Evolutionary conservation across 2,888 invertebrate genomes (phyloP), one percentile per base, ranked within the genome.

Genomic region (Danaus chrysippus): DNA sequence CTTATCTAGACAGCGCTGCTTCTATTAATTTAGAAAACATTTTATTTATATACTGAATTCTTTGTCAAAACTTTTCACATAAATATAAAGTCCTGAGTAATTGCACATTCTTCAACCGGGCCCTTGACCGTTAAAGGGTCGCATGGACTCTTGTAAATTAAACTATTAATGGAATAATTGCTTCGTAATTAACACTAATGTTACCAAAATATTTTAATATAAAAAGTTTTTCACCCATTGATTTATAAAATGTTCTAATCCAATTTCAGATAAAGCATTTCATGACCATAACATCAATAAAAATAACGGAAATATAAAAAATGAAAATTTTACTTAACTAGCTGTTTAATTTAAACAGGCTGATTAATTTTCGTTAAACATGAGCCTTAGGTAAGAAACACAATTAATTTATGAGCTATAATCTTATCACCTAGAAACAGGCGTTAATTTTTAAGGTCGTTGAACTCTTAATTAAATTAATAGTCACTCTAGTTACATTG

Each of bases 61-160:
- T 72, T 73, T 70, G 68, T 63, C 64, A 58, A 72, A 77, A 77
- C 74, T 77, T 74, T 69, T 62, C 59, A 70, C 78, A 76, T 81
- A 59, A 59, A 65, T 65, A 61, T 73, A 72, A 78, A 77, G 73
- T 74, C 74, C 74, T 64, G 73, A 74, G 76, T 82, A 83, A 82
- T 83, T 81, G 75, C 73, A 76, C 78, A 85, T 85, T 86, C 82
- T 79, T 73, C 65, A 74, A 75, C 72, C 72, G 71, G 60, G 69
- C 67, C 67, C 60, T 68, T 70, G 76, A 70, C 73, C 71, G 72
- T 71, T 67, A 71, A 73, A 62, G 77, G 81, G 79, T 78, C 70
- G 70, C 72, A 72, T 70, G 67, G 71, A 74, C 76, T 77, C 76
- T 70, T 76, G 76, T 80, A 76, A 81, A 82, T 82, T 81, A 78